A percentile compares a stretch with the other conserved stretches of the same genome.
These are phyloP conservation scores for Varecia variegata DNA, from an alignment of 2,797 vertebrate genomes.

Conservation along the genomic window DNA sequence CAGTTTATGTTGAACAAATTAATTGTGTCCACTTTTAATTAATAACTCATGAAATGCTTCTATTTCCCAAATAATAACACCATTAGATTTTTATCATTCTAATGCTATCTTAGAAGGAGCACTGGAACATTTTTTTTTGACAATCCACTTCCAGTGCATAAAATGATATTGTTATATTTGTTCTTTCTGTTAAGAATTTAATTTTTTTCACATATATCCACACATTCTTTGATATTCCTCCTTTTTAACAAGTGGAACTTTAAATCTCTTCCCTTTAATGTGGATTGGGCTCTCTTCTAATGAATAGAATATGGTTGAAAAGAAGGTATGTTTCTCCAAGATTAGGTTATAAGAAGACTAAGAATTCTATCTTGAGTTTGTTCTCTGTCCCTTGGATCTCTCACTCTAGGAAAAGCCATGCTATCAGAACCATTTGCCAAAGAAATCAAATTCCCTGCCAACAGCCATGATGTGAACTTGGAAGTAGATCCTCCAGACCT, in stretches of 20 bases:
- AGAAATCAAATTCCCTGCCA: background rate
- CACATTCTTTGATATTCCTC: background rate
- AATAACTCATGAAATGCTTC: background rate
- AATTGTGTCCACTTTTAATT: background rate
- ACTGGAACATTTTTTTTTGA: background rate
- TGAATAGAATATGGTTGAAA: background rate
- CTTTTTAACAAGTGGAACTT: background rate
- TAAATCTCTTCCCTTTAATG: background rate
- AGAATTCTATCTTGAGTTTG: background rate
- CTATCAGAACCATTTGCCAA: background rate
- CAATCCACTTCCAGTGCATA: background rate
- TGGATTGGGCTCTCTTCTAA: background rate
- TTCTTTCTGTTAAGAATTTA: background rate
- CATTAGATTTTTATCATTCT: background rate
- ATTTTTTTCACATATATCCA: background rate
- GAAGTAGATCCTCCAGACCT: background rate
- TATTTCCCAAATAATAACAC: background rate
- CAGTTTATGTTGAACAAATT: background rate
- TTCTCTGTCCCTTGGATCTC: background rate
- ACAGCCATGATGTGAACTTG: background rate
- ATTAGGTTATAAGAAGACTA: background rate
- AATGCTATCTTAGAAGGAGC: background rate
- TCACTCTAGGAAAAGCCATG: background rate
- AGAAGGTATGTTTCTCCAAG: background rate
- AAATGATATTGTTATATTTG: background rate